A percentile compares a stretch with the other conserved stretches of the same genome.
Evolutionary conservation across 2,113 vertebrate genomes (phyloP).

Genomic region (Xiphophorus maculatus): DNA sequence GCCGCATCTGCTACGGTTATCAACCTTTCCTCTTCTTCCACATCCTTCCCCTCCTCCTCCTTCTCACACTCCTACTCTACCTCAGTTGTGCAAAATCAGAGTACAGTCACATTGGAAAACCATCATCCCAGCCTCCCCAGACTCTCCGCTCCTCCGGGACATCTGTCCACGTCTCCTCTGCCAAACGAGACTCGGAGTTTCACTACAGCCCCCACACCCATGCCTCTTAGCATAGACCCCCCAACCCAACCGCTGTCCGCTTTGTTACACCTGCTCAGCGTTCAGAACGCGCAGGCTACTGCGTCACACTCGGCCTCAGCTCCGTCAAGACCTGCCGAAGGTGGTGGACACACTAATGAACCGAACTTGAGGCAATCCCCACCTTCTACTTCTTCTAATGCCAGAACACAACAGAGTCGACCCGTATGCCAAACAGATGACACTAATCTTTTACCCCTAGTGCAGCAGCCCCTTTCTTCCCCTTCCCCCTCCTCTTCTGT

Average conservation of each 20-base stretch:
- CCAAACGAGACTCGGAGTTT: constrained; percentile 69
- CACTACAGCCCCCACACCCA: constrained; percentile 59
- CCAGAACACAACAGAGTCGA: constrained; percentile 41
- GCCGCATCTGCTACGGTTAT: constrained; percentile 57
- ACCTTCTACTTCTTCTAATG: constrained; percentile 42
- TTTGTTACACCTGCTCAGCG: constrained; percentile 78
- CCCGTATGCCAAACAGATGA: constrained; percentile 57
- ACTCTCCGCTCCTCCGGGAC: constrained; percentile 45
- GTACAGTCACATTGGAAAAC: constrained; percentile 53
- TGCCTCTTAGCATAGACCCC: constrained; percentile 66
- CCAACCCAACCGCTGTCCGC: constrained; percentile 81
- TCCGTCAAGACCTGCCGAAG: constrained; percentile 49
- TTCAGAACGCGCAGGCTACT: constrained; percentile 71
- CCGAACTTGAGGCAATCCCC: constrained; percentile 55
- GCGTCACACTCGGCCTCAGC: constrained; percentile 42
- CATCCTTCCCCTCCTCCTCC: constrained; percentile 36
- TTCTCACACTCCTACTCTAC: constrained; percentile 67
- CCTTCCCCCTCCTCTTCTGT: constrained; percentile 41
- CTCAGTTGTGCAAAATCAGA: constrained; percentile 71
- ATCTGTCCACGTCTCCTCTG: constrained; percentile 52
- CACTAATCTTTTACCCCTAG: constrained; percentile 46
- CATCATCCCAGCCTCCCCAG: constrained; percentile 54
- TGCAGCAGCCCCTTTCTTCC: constrained; percentile 47
- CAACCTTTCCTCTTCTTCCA: constrained; percentile 69
- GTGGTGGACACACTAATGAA: constrained; percentile 57